Evolutionary conservation across 23 tunicate species (phyloP).

Genomic region (Styela clava): DNA sequence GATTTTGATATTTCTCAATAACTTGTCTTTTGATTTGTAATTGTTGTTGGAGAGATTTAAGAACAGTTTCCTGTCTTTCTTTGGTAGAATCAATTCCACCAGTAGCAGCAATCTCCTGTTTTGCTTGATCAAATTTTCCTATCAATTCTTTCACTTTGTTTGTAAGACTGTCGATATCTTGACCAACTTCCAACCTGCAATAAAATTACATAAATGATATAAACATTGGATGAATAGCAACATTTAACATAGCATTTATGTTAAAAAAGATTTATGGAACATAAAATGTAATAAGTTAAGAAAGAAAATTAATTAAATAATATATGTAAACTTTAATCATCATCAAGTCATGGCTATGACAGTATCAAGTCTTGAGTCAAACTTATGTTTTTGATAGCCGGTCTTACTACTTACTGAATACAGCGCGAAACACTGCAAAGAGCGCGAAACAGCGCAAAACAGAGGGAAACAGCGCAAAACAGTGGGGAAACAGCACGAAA

Average conservation of each 20-base stretch:
- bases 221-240: neutral
- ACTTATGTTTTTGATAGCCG: no score
- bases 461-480: no score
- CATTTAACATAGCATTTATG: neutral
- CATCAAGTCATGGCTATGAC: no score
- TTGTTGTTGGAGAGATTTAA: conserved; percentile 59
- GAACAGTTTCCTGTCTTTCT: conserved; percentile 50
- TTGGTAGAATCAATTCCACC: conserved; percentile 78
- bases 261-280: no score
- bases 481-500: no score
- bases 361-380: no score
- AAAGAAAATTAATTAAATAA: no score
- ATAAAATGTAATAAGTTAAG: no score
- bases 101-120: conserved; percentile 54
- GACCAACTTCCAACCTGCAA: conserved; percentile 56
- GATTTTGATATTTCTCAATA: conserved; percentile 56
- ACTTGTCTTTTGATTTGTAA: conserved; percentile 49
- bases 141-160: conserved; percentile 63
- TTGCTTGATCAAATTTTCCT: conserved; percentile 68
- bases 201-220: neutral
- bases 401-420: no score
- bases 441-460: no score
- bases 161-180: conserved; percentile 70
- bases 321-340: no score
- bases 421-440: no score